Base-by-base conservation (phyloP, 2,113 vertebrate species). In the Bubo scandiacus region DNA sequence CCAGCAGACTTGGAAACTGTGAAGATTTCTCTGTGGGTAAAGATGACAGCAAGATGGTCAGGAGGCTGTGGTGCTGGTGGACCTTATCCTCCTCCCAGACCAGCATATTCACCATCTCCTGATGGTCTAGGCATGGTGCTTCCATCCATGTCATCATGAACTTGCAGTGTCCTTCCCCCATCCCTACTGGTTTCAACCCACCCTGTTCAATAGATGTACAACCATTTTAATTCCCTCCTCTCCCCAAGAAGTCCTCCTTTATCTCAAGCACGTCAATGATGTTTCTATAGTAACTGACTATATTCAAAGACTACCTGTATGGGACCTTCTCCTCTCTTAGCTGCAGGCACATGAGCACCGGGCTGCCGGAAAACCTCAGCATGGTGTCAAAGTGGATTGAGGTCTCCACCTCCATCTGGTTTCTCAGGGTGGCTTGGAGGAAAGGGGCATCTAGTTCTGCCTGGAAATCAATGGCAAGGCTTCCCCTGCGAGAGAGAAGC, bases 281-380 rank as follows among this genome's bases (percentile, higher is more conserved):
- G 15, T 49, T 81, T 77, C 30, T 54, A 4, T 27, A 77, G 75
- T 10, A 65, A 9, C 49, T 74, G 71, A 36, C 8, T 4, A 1
- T 4, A 40, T 14, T 11, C 42, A 59, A 49, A 59, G 12, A 27
- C 70, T 96, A 98, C 98, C 98, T 97, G 94, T 96, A 97, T 0
- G 95, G 95, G 21, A 79, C 51, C 22, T 92, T 83, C 9, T 97
- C 96, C 42, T 97, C 75, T 32, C 40, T 93, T 82, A 98, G 77
- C 84, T 97, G 97, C 58, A 98, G 92, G 68, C 98, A 98, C 92
- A 97, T 96, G 43, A 85, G 80, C 82, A 97, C 72, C 0, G 97
- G 96, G 52, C n/a, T 91, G 45, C 38, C 26, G 3, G 92, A 91
- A 74, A 97, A 95, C 17, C 79, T 94, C 74, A 97, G 86, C 12